Evolutionary conservation across 2,113 vertebrate genomes (phyloP).

Genomic region (Alethe castanea): DNA sequence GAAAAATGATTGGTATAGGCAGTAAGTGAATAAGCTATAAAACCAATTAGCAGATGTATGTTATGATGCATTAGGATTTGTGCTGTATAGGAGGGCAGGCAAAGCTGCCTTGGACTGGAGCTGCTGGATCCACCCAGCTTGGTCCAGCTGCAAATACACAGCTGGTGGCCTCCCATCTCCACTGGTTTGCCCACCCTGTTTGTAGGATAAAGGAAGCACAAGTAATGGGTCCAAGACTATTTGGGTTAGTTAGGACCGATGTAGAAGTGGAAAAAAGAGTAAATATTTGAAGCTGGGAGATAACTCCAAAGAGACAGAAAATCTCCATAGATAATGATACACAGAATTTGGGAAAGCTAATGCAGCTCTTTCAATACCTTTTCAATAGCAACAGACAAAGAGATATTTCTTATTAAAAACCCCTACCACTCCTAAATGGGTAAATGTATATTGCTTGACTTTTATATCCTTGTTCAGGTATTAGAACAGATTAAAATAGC

Average conservation of each 20-base stretch:
- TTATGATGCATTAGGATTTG: background rate
- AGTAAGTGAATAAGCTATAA: background rate
- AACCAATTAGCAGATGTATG: background rate
- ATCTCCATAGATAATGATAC: fast-evolving
- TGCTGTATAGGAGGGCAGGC: background rate
- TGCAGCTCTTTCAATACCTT: background rate
- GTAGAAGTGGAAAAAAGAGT: background rate
- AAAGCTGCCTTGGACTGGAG: background rate
- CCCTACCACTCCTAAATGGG: fast-evolving
- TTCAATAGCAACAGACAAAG: background rate
- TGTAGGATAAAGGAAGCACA: background rate
- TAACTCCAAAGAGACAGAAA: background rate
- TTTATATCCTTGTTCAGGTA: background rate
- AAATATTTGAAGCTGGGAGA: background rate
- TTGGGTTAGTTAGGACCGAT: background rate
- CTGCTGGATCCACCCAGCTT: background rate
- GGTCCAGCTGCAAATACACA: background rate
- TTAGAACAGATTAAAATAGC: background rate
- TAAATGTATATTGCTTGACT: background rate
- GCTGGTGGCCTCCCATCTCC: background rate
- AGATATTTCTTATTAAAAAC: background rate
- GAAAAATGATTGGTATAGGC: conserved; percentile 18
- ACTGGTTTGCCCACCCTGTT: fast-evolving
- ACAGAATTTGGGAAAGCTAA: background rate
- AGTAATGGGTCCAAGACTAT: background rate